Base-by-base conservation (phyloP, 2,797 vertebrate species). In the Hypotaenidia okinawae region DNA sequence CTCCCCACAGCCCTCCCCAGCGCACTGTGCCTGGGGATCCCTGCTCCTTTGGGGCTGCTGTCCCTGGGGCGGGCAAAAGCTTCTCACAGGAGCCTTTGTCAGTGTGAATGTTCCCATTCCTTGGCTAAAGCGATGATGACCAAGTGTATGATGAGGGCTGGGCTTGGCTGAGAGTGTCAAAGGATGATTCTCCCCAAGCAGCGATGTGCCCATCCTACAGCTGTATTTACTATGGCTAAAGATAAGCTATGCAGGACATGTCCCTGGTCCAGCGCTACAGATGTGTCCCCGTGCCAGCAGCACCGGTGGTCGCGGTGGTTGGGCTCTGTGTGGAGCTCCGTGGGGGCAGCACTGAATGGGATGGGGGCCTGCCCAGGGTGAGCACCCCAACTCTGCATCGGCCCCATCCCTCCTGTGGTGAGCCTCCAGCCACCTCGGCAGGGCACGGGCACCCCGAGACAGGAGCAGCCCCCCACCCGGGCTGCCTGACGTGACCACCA, bases 401-500 rank as follows among this genome's bases (percentile, higher is more conserved):
- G 30, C 35, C 32, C 55, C 5, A 22, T 0, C 32, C 30, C 64
- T 30, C 52, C 70, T 6, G 0, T 11, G 32, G 54, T 8, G 39
- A 32, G 61, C 30, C 73, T 45, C 24, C 28, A 19, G n/a, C 27
- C 33, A 8, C 28, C 19, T 19, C 0, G 1, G 16, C 16, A 27
- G 27, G 47, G 32, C 41, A 19, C 0, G 10, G 19, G 14, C 19
- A 52, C 28, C 21, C n/a, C 6, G 13, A 9, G 16, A 3, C 23
- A 5, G 4, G 15, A 13, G 55, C 37, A 16, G 45, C 37, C 59
- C 45, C 51, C 18, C 1, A 1, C 25, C 13, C 7, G 2, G 45
- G 68, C 61, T 61, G 63, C 67, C 59, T 2, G 5, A 28, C 0
- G 0, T 0, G 3, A 28, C 57, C 28, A 16, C 16, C 6, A 0